A percentile compares a stretch with the other conserved stretches of the same genome.
Conservation (phyloP, 2,113 vertebrate genomes). For the Silurus meridionalis region DNA sequence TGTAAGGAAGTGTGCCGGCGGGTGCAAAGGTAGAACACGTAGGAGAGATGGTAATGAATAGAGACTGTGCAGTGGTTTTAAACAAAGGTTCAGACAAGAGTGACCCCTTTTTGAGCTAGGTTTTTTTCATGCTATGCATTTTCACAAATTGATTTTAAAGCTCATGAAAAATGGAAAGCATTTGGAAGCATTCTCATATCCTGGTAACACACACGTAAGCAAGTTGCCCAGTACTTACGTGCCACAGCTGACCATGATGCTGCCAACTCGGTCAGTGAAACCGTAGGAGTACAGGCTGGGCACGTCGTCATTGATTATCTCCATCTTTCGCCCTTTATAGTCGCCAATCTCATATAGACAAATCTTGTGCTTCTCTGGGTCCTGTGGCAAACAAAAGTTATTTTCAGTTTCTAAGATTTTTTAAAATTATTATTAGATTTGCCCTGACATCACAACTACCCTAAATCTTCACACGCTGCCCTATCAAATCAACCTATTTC, state of each 20-base stretch:
- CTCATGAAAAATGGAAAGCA: neutral
- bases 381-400: conserved; percentile 56
- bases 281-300: conserved; percentile 75
- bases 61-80: conserved; percentile 14
- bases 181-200: neutral
- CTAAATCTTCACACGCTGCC: neutral
- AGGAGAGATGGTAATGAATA: conserved; percentile 28
- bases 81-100: conserved; percentile 10
- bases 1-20: conserved; percentile 13
- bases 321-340: conserved; percentile 82
- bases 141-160: neutral
- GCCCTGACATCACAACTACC: neutral
- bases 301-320: conserved; percentile 81
- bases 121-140: neutral
- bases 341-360: conserved; percentile 79
- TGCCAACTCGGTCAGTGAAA: conserved; percentile 77
- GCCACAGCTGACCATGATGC: conserved; percentile 74
- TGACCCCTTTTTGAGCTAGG: conserved; percentile 17
- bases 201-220: conserved; percentile 8
- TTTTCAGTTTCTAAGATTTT: neutral
- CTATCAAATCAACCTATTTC: neutral
- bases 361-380: conserved; percentile 82
- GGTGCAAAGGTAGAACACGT: conserved; percentile 25
- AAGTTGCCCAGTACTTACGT: conserved; percentile 64
- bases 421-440: neutral